Evolutionary conservation across 2,888 invertebrate genomes (phyloP).

Genomic region (Lycocerus yunnanus): DNA sequence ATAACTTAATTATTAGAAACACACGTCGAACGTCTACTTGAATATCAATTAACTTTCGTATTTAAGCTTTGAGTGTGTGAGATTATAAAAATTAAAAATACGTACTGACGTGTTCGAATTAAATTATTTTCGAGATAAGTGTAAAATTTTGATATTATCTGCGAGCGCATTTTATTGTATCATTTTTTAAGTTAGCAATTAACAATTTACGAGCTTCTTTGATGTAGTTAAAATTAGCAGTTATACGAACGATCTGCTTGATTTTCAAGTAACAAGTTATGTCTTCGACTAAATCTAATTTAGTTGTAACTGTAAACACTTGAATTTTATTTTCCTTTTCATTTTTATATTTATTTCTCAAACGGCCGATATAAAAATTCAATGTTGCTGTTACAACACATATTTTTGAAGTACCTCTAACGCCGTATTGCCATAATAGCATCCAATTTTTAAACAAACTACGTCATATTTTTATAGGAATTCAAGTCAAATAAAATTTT

Average conservation of each 20-base stretch:
- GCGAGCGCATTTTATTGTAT: slow-evolving; percentile 17
- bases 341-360: background rate
- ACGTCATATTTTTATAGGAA: background rate
- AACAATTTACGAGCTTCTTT: slow-evolving; percentile 26
- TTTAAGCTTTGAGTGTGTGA: background rate
- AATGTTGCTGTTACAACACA: background rate
- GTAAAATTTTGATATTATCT: background rate
- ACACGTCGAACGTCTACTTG: background rate
- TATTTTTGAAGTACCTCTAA: background rate
- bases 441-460: background rate
- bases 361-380: background rate
- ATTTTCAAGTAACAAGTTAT: background rate
- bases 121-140: background rate
- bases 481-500: background rate
- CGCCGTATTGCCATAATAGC: background rate
- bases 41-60: background rate
- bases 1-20: background rate
- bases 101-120: background rate
- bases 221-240: slow-evolving; percentile 25
- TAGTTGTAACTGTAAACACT: background rate
- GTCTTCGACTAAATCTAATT: background rate
- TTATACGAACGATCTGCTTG: slow-evolving; percentile 16
- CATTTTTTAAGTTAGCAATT: slow-evolving; percentile 19
- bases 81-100: background rate
- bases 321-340: background rate